Base-by-base conservation (phyloP, 2,113 vertebrate genomes). In the Lichenostomus cassidix region DNA sequence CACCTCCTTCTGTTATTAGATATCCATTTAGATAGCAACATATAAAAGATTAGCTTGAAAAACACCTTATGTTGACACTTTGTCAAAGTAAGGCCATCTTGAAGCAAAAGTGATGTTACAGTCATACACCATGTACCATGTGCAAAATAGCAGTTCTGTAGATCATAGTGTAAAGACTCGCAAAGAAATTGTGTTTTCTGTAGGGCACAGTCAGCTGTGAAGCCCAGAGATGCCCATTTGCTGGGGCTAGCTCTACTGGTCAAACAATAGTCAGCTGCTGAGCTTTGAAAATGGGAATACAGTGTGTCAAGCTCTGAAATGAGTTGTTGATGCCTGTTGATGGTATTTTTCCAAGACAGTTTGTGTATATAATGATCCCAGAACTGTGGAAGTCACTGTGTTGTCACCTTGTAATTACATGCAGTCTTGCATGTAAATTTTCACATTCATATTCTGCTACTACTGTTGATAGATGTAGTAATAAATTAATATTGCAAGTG, bases 41-140 rank as follows among this genome's bases (percentile, higher is more conserved):
- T 69, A 8, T 2, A 22, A 49, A 53, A 22, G 4, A 42, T 39
- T 5, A 75, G 10, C 27, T 55, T 91, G 49, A 64, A 58, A 83
- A 86, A 27, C 2, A 0, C 4, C 0, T 23, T 65, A 3, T 50
- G 46, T 62, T 87, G 59, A 17, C 12, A 22, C 18, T 84, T 52
- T 5, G 21, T 33, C 42, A 19, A 42, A 78, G 23, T 69, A 8
- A 56, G 25, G 37, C 20, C 14, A 5, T 25, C 12, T 62, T 49
- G 55, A 63, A 64, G 47, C 35, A 25, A 1, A 62, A 25, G 8
- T 20, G 6, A 10, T 55, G 5, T 25, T 47, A 10, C 35, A 42
- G 53, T 31, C 53, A 22, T 56, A 23, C 3, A 11, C 29, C 1
- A 0, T 5, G 25, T 39, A 7, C 35, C 11, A 4, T 4, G 19